phyloP scores from a whole-genome alignment of 2,797 vertebrate species.

The Erethizon dorsatum region DNA sequence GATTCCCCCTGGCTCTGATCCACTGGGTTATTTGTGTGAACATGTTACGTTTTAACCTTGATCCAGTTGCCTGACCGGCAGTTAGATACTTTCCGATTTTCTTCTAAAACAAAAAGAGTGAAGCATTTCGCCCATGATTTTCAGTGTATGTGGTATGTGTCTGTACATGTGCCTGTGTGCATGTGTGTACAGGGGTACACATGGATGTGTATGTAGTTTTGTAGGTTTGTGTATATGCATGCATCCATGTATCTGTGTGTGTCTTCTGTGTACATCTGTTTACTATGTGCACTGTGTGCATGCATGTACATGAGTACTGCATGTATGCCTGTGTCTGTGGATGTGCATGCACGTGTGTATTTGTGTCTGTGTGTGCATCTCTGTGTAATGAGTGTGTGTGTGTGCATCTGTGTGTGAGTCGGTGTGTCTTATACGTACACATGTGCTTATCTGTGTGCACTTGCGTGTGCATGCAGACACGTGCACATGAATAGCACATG shows the following conservation, averaged over 20 bases:
- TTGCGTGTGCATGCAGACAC: background rate
- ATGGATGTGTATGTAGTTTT: background rate
- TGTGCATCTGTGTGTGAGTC: background rate
- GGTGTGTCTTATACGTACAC: no score
- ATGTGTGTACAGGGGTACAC: background rate
- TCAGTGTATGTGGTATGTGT: background rate
- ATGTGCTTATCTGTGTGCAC: background rate
- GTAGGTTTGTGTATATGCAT: background rate
- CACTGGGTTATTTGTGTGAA: fast-evolving
- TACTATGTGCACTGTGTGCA: background rate
- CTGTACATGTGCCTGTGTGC: no score
- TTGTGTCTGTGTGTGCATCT: background rate
- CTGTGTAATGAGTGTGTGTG: background rate
- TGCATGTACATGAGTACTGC: background rate
- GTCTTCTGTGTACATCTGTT: background rate
- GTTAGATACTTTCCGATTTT: background rate
- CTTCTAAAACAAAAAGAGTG: background rate
- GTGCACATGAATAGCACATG: no score
- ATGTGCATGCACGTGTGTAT: no score
- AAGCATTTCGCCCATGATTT: background rate
- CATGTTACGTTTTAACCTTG: fast-evolving
- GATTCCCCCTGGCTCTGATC: background rate
- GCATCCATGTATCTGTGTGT: fast-evolving
- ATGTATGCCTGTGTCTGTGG: background rate
- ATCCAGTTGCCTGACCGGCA: background rate